These are phyloP conservation scores for Phrynocephalus vlangalii DNA, from an alignment of 2,797 vertebrate species.

Conservation along the genomic window DNA sequence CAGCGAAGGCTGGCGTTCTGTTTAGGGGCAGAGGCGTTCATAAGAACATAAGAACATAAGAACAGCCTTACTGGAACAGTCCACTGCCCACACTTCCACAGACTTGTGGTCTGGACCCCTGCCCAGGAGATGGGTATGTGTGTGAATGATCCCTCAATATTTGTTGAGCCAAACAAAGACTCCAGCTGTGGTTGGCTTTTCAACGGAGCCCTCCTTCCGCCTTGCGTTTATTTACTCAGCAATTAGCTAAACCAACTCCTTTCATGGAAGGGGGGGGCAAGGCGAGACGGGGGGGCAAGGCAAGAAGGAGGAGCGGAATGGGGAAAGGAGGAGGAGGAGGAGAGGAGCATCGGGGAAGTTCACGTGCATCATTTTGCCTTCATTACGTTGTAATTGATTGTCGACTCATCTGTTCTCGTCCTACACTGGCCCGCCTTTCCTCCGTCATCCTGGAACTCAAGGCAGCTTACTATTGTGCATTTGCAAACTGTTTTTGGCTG, in stretches of 20 bases:
- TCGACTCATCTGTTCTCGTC: neutral
- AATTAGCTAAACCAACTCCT: constrained; percentile 40
- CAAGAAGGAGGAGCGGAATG: neutral
- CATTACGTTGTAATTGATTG: neutral
- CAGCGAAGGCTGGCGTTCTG: too few relatives aligned
- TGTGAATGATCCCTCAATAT: neutral
- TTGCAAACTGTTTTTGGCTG: neutral
- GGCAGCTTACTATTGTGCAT: neutral
- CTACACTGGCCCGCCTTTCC: neutral
- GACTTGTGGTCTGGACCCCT: neutral
- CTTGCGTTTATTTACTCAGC: constrained; percentile 26
- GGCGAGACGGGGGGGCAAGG: neutral
- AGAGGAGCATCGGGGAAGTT: too few relatives aligned
- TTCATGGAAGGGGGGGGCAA: neutral
- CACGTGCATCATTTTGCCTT: too few relatives aligned
- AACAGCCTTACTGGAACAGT: too few relatives aligned
- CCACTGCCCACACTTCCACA: neutral
- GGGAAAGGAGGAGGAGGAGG: too few relatives aligned
- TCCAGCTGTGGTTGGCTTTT: neutral
- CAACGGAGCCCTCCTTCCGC: neutral
- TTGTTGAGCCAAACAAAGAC: neutral
- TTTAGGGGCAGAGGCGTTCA: too few relatives aligned
- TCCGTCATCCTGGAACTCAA: neutral
- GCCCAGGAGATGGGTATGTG: neutral
- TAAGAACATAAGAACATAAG: too few relatives aligned